A percentile compares a stretch with the other conserved stretches of the same genome.
phyloP scores from a whole-genome alignment of 1,140 invertebrate species.

The Drosophila takahashii region DNA sequence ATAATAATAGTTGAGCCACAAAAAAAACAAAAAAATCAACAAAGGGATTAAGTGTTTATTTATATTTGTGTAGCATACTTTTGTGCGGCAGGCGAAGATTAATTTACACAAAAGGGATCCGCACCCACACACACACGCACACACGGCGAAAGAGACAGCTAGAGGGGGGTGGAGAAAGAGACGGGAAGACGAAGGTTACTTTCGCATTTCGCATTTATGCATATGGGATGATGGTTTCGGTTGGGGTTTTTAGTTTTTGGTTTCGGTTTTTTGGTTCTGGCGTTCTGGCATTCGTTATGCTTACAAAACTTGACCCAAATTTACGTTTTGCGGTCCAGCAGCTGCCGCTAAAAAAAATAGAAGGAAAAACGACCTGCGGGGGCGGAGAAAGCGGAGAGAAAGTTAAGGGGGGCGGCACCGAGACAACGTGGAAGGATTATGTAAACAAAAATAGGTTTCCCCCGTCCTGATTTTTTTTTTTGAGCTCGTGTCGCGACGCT shows the following conservation, averaged over 20 bases:
- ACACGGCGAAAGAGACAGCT: slow-evolving; percentile 14
- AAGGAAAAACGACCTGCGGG: slow-evolving; percentile 7
- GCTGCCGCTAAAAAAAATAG: slow-evolving; percentile 29
- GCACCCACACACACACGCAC: slow-evolving; percentile 8
- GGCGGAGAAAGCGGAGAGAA: slow-evolving; percentile 4
- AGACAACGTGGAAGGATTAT: slow-evolving; percentile 80
- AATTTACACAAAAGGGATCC: slow-evolving; percentile 34
- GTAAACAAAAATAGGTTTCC: slow-evolving; percentile 74
- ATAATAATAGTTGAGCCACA: slow-evolving; percentile 2
- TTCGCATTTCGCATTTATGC: slow-evolving; percentile 25
- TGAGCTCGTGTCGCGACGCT: slow-evolving; percentile 2
- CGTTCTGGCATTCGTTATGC: slow-evolving; percentile 45
- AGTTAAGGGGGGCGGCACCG: slow-evolving; percentile 9
- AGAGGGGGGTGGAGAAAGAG: neutral
- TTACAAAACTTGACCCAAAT: slow-evolving; percentile 80
- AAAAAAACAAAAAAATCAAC: slow-evolving; percentile 13
- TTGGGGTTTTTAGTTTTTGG: slow-evolving; percentile 14
- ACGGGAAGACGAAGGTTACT: slow-evolving; percentile 1
- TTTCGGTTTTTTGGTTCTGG: slow-evolving; percentile 1
- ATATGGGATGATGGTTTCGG: slow-evolving; percentile 21
- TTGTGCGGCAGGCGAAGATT: slow-evolving; percentile 57
- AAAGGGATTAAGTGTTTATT: slow-evolving; percentile 62
- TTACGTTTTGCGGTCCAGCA: slow-evolving; percentile 74
- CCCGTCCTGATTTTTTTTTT: too few relatives aligned
- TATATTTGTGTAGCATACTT: slow-evolving; percentile 54